Base-by-base conservation (phyloP, 2,888 invertebrate genomes). In the Cerceris ruficornis region DNA sequence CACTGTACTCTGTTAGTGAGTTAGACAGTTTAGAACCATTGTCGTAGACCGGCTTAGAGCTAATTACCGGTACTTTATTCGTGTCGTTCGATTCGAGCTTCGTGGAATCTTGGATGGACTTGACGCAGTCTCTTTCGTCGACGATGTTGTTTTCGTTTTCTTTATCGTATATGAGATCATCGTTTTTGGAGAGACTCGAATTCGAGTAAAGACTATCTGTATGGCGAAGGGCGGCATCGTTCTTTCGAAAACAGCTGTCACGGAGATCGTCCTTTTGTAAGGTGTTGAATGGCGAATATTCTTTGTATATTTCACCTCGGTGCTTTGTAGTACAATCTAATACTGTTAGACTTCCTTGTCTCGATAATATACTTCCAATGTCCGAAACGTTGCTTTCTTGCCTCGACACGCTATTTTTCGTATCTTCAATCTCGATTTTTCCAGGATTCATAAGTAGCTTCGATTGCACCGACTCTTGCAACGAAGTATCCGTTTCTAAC, bases 171-270 rank as follows among this genome's bases (percentile, higher is more conserved):
- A 64, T 61, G 55, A 71, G 74, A 65, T 87, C 85, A 2, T 86
- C 84, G 6, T 79, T 84, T 28, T 86, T 89, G 49, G 86, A 74
- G 4, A 87, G 81, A 55, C 85, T 88, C 6, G 88, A 87, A 55
- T 88, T 89, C 42, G 89, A 90, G 52, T 86, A 88, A 67, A 87
- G 83, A 67, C 85, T 87, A 41, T 89, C 89, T 4, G 87, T 83
- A 54, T 82, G 83, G 78, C 76, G 83, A 7, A 87, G 49, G 61
- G 84, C 82, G 52, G 70, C 71, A 49, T 83, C 85, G 15, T 86
- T 85, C 9, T 68, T 80, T 52, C 58, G 55, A 14, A 65, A 71
- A 52, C 43, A 55, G 13, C 43, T 28, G 41, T 74, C 66, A 11
- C 17, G 54, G n/a, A 78, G 64, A 13, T 77, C 69, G 2, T 77